These are phyloP conservation scores for Vireo altiloquus DNA, from an alignment of 2,113 vertebrate species.

Conservation along the genomic window DNA sequence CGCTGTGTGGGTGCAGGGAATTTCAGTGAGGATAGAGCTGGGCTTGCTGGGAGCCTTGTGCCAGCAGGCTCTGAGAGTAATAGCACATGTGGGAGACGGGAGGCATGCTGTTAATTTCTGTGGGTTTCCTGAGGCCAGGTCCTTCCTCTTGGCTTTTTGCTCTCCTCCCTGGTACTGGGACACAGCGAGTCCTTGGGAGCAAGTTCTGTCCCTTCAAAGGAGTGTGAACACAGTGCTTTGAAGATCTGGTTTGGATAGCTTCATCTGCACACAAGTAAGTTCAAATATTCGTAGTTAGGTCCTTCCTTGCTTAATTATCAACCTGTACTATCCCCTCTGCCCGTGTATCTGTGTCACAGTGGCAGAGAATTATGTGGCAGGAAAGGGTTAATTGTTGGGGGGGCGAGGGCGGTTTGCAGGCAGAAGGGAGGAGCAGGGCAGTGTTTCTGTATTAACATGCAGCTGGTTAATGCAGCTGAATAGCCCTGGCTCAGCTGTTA, in stretches of 20 bases:
- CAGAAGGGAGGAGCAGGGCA: not conserved
- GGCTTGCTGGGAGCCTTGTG: not conserved
- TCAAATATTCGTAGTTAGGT: not conserved
- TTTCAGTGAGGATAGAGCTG: not conserved
- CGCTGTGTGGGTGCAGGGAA: not conserved
- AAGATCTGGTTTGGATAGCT: not conserved
- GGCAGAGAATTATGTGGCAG: not conserved
- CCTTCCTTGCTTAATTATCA: not conserved
- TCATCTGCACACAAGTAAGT: not conserved
- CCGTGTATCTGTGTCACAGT: not conserved
- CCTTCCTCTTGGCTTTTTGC: not conserved
- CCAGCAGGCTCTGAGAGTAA: not conserved
- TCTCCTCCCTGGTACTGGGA: not conserved
- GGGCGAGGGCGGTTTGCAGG: not conserved
- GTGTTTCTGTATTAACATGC: constrained; percentile 60
- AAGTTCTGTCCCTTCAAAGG: not conserved
- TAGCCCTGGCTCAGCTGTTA: constrained; percentile 60
- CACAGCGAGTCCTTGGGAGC: not conserved
- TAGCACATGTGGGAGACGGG: not conserved
- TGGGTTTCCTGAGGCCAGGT: not conserved
- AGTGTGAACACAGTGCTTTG: not conserved
- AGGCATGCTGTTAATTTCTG: not conserved
- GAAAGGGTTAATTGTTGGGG: constrained; percentile 52
- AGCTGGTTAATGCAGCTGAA: constrained; percentile 60
- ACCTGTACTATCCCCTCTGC: not conserved